Evolutionary conservation across 2,888 invertebrate species (phyloP).

Genomic region (Polymixis lichenea): DNA sequence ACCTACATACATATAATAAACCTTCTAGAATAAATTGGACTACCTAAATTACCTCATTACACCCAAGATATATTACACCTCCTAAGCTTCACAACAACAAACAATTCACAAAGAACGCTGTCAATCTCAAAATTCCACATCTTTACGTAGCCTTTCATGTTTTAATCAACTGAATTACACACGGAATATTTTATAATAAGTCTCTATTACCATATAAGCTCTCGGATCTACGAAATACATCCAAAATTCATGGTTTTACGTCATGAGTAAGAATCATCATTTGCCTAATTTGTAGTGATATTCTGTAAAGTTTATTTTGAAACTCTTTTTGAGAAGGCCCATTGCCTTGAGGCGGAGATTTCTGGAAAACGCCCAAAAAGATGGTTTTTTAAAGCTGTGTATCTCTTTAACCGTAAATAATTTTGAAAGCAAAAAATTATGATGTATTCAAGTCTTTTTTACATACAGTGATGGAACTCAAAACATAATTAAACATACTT

Average conservation of each 20-base stretch:
- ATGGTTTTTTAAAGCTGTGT: too few relatives aligned
- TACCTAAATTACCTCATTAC: neutral
- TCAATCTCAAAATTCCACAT: conserved; percentile 25
- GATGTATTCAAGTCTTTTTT: too few relatives aligned
- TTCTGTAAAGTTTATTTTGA: neutral
- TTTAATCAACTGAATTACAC: conserved; percentile 53
- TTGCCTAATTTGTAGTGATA: neutral
- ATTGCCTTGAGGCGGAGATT: too few relatives aligned
- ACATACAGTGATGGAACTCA: too few relatives aligned
- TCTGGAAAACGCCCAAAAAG: too few relatives aligned
- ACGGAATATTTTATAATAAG: conserved; percentile 59
- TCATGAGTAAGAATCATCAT: conserved; percentile 26
- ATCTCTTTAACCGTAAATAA: too few relatives aligned
- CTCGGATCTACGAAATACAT: conserved; percentile 22
- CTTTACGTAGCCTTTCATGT: conserved; percentile 17
- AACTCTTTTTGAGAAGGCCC: too few relatives aligned
- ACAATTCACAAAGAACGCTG: conserved; percentile 20
- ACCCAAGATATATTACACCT: conserved; percentile 7
- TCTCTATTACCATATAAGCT: conserved; percentile 45
- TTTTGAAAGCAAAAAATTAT: too few relatives aligned
- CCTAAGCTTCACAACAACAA: conserved; percentile 21
- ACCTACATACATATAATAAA: too few relatives aligned
- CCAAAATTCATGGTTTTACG: conserved; percentile 40
- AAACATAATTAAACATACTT: too few relatives aligned
- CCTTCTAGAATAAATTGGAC: neutral